phyloP scores from a whole-genome alignment of 2,888 invertebrate species.

The Notocelia uddmanniana region DNA sequence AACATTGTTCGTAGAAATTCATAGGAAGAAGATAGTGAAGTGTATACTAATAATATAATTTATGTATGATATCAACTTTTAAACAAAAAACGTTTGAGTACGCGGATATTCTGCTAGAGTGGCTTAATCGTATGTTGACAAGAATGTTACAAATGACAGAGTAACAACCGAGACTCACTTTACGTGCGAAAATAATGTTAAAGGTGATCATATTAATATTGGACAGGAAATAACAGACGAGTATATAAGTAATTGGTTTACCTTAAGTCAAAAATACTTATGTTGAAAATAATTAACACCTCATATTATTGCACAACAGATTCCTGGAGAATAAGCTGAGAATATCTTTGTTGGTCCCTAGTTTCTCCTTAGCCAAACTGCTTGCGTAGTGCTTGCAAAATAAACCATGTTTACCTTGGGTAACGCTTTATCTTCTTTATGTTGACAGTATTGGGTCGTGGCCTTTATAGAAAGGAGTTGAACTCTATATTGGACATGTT shows the following conservation, averaged over 20 bases:
- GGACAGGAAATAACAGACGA: not conserved
- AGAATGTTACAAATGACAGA: not conserved
- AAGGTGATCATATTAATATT: not conserved
- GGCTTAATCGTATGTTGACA: too few species aligned
- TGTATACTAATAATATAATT: too few species aligned
- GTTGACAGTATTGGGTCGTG: conserved; percentile 23
- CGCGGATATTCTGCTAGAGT: too few species aligned
- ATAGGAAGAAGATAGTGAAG: too few species aligned
- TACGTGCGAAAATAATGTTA: not conserved
- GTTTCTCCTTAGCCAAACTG: not conserved
- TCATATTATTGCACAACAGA: not conserved
- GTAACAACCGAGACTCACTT: not conserved
- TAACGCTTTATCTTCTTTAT: conserved; percentile 33
- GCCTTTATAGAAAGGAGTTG: conserved; percentile 6
- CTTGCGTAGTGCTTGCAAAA: conserved; percentile 31
- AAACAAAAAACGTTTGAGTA: too few species aligned
- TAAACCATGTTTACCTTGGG: conserved; percentile 26
- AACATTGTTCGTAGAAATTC: too few species aligned
- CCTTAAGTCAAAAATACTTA: not conserved
- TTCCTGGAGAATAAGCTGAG: not conserved
- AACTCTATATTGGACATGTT: conserved; percentile 6
- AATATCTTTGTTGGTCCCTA: conserved; percentile 1
- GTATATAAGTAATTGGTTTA: not conserved
- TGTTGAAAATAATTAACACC: not conserved
- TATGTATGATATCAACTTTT: too few species aligned